Percentiles rank a stretch among this genome's conserved stretches.
Conservation (phyloP, 2,797 vertebrate genomes). For the Tragopan temminckii region DNA sequence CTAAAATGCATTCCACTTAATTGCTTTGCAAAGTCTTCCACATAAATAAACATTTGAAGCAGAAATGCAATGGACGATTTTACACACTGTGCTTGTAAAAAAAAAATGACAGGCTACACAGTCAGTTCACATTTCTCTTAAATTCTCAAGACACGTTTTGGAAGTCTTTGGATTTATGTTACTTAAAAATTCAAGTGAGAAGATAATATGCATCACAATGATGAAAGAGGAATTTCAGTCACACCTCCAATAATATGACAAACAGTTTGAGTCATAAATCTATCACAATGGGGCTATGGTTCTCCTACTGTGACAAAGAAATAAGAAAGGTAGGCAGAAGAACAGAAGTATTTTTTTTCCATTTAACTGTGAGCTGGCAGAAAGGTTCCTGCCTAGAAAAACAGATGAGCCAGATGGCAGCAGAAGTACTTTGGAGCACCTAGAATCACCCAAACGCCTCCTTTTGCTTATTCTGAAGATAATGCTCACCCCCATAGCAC, state of each 20-base stretch:
- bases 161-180: neutral
- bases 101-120: neutral
- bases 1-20: neutral
- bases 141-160: neutral
- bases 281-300: neutral
- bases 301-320: neutral
- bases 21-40: neutral
- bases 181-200: neutral
- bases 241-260: neutral
- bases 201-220: neutral
- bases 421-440: neutral
- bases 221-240: neutral
- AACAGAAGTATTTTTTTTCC: neutral
- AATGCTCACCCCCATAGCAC: neutral
- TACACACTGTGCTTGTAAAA: neutral
- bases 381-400: neutral
- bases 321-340: neutral
- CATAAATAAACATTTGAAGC: neutral
- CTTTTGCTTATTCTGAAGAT: neutral
- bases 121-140: neutral
- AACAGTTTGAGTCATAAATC: neutral
- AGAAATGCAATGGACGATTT: constrained; percentile 3
- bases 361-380: neutral
- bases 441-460: neutral
- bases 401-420: neutral